Base-by-base conservation (phyloP, 2,888 invertebrate genomes). In the Dendrolimus houi region DNA sequence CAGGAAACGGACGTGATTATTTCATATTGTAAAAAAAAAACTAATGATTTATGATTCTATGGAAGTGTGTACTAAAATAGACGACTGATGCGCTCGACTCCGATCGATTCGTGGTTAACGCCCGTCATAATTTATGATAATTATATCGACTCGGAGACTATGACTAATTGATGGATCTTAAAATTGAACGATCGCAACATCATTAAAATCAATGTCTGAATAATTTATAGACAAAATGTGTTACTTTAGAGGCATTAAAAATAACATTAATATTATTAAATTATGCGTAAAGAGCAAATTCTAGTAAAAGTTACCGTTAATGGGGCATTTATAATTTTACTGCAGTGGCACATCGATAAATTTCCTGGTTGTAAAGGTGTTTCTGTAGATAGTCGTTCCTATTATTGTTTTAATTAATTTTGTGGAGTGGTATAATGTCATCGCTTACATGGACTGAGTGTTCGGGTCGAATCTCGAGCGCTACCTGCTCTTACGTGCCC, bases 401-500 rank as follows among this genome's bases (percentile, higher is more conserved):
- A 47, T 47, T 47, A 47, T 47, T 12, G 47, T 47, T 47, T 29
- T 47, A 47, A 47, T 47, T 47, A 47, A 47, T 12, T 47, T 47
- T 47, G 12, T 47, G 12, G 12, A 47, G 47, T 47, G 9, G 9
- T 9, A 47, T 47, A 47, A 47, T 12, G 47, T 47, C 47, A 47
- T 47, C 47, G 47, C 47, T 47, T 47, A 12, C 12, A 47, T 9
- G 1, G 12, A 47, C 9, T 10, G 9, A 2, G 47, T 12, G 9
- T 47, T 10, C 47, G 47, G 47, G 47, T 12, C 12, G 9, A 47
- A 47, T 47, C 9, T 7, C 9, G 47, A 47, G 47, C 47, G 69
- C 71, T 78, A 78, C 80, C 74, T 76, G 77, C 69, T 69, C 67
- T 78, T 78, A 76, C 86, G 83, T 86, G 87, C 78, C 74, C 69